A percentile compares a stretch with the other conserved stretches of the same genome.
These are phyloP conservation scores for Bruchidius siliquastri DNA, from an alignment of 2,888 invertebrate genomes.

Conservation along the genomic window DNA sequence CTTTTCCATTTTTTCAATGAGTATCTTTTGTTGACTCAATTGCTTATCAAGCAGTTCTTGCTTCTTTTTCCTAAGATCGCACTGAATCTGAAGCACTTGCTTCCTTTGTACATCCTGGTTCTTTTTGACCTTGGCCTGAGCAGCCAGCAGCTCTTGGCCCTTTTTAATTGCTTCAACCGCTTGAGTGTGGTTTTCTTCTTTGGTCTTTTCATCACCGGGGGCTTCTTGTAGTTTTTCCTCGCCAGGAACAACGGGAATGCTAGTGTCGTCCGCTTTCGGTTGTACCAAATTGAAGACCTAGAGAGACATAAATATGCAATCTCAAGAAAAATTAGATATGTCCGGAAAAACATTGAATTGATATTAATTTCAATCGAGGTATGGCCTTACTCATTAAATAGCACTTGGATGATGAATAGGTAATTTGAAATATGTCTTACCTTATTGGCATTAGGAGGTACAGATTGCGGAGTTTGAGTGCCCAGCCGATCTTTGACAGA, in stretches of 20 bases:
- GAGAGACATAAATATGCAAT: too few species aligned
- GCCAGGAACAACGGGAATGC: constrained; percentile 5
- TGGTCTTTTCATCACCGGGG: constrained; percentile 40
- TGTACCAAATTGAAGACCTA: constrained; percentile 45
- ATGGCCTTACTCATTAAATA: too few species aligned
- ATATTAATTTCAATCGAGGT: too few species aligned
- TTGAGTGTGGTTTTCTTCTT: constrained; percentile 42
- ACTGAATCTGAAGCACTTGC: constrained; percentile 70
- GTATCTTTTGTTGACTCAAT: constrained; percentile 77
- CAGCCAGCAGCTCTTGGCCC: constrained; percentile 55
- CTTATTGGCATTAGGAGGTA: constrained; percentile 44
- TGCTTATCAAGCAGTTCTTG: constrained; percentile 85
- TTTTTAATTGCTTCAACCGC: constrained; percentile 51
- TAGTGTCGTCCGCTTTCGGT: constrained; percentile 38
- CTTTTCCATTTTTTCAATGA: constrained; percentile 78
- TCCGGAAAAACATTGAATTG: too few species aligned
- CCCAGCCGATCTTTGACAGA: constrained; percentile 53
- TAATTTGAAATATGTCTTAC: too few species aligned
- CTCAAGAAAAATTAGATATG: constrained; percentile 8
- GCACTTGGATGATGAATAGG: too few species aligned
- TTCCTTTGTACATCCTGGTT: constrained; percentile 71
- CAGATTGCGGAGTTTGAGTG: constrained; percentile 28
- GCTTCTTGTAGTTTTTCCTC: constrained; percentile 8
- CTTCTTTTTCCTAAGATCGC: constrained; percentile 78
- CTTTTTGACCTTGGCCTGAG: constrained; percentile 65